Base-by-base conservation (phyloP, 2,888 invertebrate species). In the Desoria tigrina region DNA sequence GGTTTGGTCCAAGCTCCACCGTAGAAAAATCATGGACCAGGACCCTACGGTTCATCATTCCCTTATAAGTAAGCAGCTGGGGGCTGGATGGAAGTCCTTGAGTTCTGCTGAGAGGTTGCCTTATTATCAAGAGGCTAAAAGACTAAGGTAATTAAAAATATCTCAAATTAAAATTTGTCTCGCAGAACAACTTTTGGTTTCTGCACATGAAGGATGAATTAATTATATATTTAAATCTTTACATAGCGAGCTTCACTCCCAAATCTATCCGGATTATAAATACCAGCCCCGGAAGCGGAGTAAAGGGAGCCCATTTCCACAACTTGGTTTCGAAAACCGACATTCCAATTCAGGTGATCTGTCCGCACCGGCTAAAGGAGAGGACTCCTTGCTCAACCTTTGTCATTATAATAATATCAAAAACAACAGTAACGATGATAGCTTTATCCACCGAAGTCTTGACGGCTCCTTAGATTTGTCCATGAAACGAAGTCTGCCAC, bases 31-130 rank as follows among this genome's bases (percentile, higher is more conserved):
- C 45, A 70, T 67, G 70, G 61, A 67, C 37, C 58, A 63, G 32
- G 63, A 71, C 27, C 67, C 70, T 7, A 65, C 58, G n/a, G 27
- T 71, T 23, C 70, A 71, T 26, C 70, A 71, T 63, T 67, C 70
- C n/a, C 42, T 65, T 37, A 67, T 71, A 42, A 71, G 70, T 32
- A 71, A 71, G 61, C 39, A 58, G 50, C 55, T 71, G 18, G 70
- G 70, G 3, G 64, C 66, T 24, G 66, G 59, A n/a, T 71, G 71
- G 71, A 71, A 71, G 28, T 58, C 63, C n/a, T 59, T 71, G 45
- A 42, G 63, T 14, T 50, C 65, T 7, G 42, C 60, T 1, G 63
- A 71, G 39, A 67, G 68, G 42, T 60, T 65, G 37, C 32, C 66
- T 23, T 71, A 64, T 39, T 71, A 64, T 56, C 66, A 71, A 51